A percentile compares a stretch with the other conserved stretches of the same genome.
These are phyloP conservation scores for Drosophila neotestacea DNA, from an alignment of 2,888 invertebrate genomes.

Conservation along the genomic window DNA sequence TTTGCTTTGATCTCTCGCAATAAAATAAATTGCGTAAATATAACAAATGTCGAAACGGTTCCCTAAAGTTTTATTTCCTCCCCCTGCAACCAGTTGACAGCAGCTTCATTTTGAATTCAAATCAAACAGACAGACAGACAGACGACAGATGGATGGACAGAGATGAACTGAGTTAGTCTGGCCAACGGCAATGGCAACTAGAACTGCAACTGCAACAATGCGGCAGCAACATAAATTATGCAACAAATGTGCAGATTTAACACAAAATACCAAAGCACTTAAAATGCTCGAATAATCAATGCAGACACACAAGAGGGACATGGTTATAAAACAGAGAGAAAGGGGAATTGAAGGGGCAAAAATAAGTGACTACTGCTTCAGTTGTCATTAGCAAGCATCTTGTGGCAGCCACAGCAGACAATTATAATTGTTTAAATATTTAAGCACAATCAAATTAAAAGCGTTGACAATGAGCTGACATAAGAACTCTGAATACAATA, in stretches of 20 bases:
- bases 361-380: slow-evolving; percentile 3
- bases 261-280: slow-evolving; percentile 78
- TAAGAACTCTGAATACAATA: slow-evolving; percentile 14
- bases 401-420: slow-evolving; percentile 43
- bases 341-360: slow-evolving; percentile 6
- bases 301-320: slow-evolving; percentile 29
- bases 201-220: slow-evolving; percentile 42
- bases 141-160: slow-evolving; percentile 3
- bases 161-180: slow-evolving; percentile 11
- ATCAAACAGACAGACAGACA: slow-evolving; percentile 41
- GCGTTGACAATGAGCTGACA: slow-evolving; percentile 24
- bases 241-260: slow-evolving; percentile 79
- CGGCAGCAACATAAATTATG: slow-evolving; percentile 67
- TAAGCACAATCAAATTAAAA: slow-evolving; percentile 34
- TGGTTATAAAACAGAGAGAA: slow-evolving; percentile 2
- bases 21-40: slow-evolving; percentile 76
- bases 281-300: slow-evolving; percentile 73
- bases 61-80: background rate
- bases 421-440: slow-evolving; percentile 69
- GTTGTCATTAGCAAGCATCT: slow-evolving; percentile 35
- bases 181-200: background rate
- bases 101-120: slow-evolving; percentile 66
- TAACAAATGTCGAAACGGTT: slow-evolving; percentile 47
- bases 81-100: slow-evolving; percentile 4
- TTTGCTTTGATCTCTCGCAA: slow-evolving; percentile 71